These are phyloP conservation scores for Liodrosophila aerea DNA, from an alignment of 2,888 invertebrate species.

Conservation along the genomic window DNA sequence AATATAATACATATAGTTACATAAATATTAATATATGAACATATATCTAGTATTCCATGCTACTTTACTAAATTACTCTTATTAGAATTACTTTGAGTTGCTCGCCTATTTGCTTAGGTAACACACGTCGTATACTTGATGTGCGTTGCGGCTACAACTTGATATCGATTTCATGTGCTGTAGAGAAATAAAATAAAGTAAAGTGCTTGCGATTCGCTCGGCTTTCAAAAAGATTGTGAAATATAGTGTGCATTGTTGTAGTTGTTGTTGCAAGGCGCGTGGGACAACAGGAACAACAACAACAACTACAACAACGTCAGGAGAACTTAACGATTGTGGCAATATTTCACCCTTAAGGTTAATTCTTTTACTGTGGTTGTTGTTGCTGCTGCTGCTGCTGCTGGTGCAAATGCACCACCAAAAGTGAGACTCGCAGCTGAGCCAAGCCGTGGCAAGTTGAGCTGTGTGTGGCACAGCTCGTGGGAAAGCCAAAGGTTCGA, in stretches of 20 bases:
- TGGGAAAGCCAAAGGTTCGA: constrained; percentile 80
- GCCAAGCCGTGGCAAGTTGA: constrained; percentile 41
- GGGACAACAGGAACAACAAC: constrained; percentile 38
- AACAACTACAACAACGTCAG: constrained; percentile 7
- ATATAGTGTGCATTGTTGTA: constrained; percentile 15
- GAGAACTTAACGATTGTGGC: constrained; percentile 1
- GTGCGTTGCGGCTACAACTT: not conserved
- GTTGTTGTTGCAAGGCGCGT: constrained; percentile 45
- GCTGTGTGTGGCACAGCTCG: constrained; percentile 69
- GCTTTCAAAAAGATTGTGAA: constrained; percentile 29
- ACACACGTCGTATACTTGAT: constrained; percentile 34
- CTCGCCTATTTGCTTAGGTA: too few relatives aligned
- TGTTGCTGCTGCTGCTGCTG: not conserved
- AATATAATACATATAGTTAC: too few relatives aligned
- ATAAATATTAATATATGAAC: too few relatives aligned
- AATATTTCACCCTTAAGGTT: constrained; percentile 13
- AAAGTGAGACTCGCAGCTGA: not conserved
- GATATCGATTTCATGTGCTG: constrained; percentile 52
- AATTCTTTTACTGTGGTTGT: too few relatives aligned
- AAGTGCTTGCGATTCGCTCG: constrained; percentile 61
- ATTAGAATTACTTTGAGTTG: too few relatives aligned
- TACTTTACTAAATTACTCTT: too few relatives aligned
- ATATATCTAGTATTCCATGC: too few relatives aligned
- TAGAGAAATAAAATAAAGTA: constrained; percentile 53
- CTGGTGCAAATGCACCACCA: constrained; percentile 12